These are phyloP conservation scores for Ictidomys tridecemlineatus DNA, from an alignment of 2,113 vertebrate genomes.

Conservation along the genomic window DNA sequence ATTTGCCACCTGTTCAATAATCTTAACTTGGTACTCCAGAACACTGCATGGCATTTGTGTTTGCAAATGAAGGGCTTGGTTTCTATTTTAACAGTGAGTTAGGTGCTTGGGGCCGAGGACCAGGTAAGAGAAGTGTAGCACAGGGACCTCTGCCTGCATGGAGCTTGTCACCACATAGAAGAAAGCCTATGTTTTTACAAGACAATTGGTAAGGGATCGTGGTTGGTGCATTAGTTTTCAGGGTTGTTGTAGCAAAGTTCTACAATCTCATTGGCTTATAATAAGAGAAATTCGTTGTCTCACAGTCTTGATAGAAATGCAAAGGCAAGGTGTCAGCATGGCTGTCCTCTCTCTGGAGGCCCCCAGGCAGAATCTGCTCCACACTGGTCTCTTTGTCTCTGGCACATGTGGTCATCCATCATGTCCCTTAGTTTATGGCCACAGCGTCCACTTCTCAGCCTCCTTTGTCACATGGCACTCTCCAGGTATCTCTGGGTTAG, in stretches of 20 bases:
- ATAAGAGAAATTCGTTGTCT: background rate
- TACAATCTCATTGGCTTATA: background rate
- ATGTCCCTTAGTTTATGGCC: too few relatives aligned
- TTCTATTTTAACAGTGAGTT: background rate
- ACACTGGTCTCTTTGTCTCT: background rate
- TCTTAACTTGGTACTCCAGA: conserved; percentile 33
- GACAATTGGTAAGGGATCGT: background rate
- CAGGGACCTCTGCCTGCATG: background rate
- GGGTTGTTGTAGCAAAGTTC: background rate
- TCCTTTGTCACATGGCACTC: fast-evolving
- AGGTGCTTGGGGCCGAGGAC: background rate
- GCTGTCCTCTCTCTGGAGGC: background rate
- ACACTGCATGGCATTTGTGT: background rate
- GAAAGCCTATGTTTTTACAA: background rate
- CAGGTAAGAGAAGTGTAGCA: background rate
- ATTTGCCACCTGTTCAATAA: conserved; percentile 76
- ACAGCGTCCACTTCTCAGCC: too few relatives aligned
- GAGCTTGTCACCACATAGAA: background rate
- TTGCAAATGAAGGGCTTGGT: background rate
- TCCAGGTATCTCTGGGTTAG: background rate
- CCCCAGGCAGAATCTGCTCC: background rate
- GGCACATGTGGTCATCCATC: background rate
- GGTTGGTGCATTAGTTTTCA: background rate
- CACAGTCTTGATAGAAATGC: background rate
- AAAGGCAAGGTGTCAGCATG: background rate